Conservation (phyloP, 1,140 invertebrate species). For the Papilio glaucus region DNA sequence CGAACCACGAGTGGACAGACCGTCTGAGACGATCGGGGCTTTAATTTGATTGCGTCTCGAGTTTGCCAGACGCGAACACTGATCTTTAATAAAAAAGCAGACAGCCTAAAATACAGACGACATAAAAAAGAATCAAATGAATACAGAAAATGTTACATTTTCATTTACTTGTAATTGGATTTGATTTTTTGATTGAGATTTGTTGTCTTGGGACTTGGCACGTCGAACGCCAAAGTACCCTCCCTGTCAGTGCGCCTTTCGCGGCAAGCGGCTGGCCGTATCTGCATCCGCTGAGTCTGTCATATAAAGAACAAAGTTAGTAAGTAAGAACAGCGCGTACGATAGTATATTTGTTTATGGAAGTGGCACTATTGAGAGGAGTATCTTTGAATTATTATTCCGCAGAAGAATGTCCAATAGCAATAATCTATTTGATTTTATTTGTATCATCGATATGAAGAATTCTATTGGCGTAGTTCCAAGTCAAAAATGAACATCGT, state of each 20-base stretch:
- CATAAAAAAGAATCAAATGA: background rate
- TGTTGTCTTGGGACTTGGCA: no score
- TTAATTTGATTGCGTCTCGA: conserved; percentile 31
- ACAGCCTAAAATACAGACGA: background rate
- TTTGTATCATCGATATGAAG: background rate
- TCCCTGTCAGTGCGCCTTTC: no score
- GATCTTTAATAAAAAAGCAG: background rate
- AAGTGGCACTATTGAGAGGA: no score
- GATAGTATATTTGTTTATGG: no score
- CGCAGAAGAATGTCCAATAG: no score
- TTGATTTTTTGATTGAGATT: no score
- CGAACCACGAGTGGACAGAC: background rate
- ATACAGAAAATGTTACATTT: background rate
- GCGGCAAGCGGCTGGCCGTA: no score
- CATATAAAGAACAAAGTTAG: no score
- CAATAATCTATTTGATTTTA: conserved; percentile 33
- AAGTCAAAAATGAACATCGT: conserved; percentile 24
- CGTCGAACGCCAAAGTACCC: no score
- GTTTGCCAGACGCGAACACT: background rate
- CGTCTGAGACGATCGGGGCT: conserved; percentile 4
- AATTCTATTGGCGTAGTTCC: background rate
- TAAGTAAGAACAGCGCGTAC: no score
- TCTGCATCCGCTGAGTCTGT: no score
- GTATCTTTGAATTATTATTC: background rate
- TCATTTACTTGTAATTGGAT: no score